Evolutionary conservation across 2,888 invertebrate species (phyloP).

Genomic region (Agriopis leucophaearia): DNA sequence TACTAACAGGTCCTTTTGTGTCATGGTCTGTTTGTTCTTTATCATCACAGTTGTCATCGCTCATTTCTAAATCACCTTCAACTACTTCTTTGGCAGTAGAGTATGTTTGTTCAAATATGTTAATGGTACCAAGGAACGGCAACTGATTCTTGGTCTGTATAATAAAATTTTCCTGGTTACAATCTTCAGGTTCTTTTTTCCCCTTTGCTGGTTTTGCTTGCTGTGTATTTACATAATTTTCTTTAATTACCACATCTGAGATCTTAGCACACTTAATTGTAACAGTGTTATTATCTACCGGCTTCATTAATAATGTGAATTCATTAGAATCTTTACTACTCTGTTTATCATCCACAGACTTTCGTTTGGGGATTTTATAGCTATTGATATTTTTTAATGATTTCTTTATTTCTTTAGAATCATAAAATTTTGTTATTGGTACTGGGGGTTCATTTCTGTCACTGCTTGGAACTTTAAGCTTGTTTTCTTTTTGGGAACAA

Average conservation of each 20-base stretch:
- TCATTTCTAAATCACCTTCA: constrained; percentile 74
- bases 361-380: constrained; percentile 56
- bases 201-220: constrained; percentile 5
- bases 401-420: constrained; percentile 26
- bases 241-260: neutral
- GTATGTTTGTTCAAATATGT: constrained; percentile 25
- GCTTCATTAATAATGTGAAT: constrained; percentile 17
- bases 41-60: constrained; percentile 73
- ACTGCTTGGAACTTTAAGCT: constrained; percentile 13
- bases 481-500: constrained; percentile 20
- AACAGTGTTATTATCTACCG: constrained; percentile 13
- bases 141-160: constrained; percentile 2
- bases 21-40: constrained; percentile 10
- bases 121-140: constrained; percentile 6
- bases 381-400: constrained; percentile 29
- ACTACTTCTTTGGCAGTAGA: constrained; percentile 57
- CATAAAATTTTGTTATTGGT: constrained; percentile 13
- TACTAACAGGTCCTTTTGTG: constrained; percentile 9
- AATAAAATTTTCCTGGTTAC: neutral
- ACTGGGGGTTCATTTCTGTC: constrained; percentile 19
- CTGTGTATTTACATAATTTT: constrained; percentile 8
- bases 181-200: neutral
- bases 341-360: constrained; percentile 16
- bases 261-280: constrained; percentile 7
- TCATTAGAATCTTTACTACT: constrained; percentile 24